Evolutionary conservation across 2,113 vertebrate species (phyloP).

Genomic region (Pholis gunnellus): DNA sequence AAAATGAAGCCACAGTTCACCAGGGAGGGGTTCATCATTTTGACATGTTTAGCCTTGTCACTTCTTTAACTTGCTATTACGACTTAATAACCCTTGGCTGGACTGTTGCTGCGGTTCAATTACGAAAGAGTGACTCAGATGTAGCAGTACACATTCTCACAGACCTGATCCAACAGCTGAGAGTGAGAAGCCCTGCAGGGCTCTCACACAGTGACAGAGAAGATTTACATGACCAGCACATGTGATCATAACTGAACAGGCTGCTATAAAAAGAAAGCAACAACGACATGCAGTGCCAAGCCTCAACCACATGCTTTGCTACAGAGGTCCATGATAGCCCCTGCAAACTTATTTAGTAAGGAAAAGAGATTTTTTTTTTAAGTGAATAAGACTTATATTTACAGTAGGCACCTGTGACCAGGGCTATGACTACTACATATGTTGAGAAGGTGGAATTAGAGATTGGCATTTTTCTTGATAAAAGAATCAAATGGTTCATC

Average conservation of each 20-base stretch:
- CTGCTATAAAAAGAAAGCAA: slow-evolving; percentile 62
- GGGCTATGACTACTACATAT: not conserved
- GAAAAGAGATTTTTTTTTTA: not conserved
- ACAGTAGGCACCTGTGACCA: not conserved
- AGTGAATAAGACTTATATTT: not conserved
- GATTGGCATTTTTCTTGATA: not conserved
- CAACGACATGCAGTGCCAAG: slow-evolving; percentile 27
- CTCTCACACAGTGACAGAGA: slow-evolving; percentile 38
- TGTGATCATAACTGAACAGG: slow-evolving; percentile 32
- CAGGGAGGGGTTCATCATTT: not conserved
- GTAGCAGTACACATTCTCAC: not conserved
- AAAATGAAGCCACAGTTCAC: slow-evolving; percentile 7
- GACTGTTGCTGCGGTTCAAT: slow-evolving; percentile 12
- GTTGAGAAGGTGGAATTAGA: not conserved
- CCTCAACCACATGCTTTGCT: slow-evolving; percentile 9
- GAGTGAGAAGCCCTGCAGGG: slow-evolving; percentile 24
- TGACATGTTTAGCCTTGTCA: not conserved
- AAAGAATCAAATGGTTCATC: not conserved
- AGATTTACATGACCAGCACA: slow-evolving; percentile 62
- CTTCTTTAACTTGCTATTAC: not conserved
- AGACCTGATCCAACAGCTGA: slow-evolving; percentile 57
- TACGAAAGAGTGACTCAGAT: slow-evolving; percentile 41
- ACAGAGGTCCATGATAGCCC: not conserved
- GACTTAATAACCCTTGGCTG: not conserved
- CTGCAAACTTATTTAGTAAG: not conserved